Percentiles rank a stretch among this genome's conserved stretches.
These are phyloP conservation scores for Urocynchramus pylzowi DNA, from an alignment of 2,113 vertebrate species.

Conservation along the genomic window DNA sequence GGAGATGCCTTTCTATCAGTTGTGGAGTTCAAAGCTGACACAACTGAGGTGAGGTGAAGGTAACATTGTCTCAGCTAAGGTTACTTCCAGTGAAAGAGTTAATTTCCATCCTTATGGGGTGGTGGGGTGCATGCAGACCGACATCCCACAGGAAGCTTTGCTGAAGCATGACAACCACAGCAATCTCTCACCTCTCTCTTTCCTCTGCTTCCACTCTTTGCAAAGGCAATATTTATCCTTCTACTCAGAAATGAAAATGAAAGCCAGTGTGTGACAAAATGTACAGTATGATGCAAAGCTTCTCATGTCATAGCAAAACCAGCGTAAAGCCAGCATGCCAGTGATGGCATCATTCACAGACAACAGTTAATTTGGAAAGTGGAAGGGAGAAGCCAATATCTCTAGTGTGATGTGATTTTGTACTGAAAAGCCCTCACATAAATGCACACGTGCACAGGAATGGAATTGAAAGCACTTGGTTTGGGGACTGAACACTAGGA, in stretches of 20 bases:
- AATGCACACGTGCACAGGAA: background rate
- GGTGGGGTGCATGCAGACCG: background rate
- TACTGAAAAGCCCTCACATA: background rate
- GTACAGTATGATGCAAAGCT: constrained; percentile 8
- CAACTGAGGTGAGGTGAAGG: background rate
- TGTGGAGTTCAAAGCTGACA: background rate
- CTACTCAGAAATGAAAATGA: constrained; percentile 64
- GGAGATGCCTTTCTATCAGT: background rate
- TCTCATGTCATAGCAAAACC: constrained; percentile 33
- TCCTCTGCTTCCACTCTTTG: background rate
- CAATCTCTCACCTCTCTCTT: background rate
- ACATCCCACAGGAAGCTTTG: rapidly evolving
- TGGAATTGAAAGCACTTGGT: background rate
- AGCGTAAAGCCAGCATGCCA: constrained; percentile 36
- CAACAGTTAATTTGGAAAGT: constrained; percentile 33
- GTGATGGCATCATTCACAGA: constrained; percentile 32
- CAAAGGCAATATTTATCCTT: constrained; percentile 67
- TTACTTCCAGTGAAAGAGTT: background rate
- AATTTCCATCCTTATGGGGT: background rate
- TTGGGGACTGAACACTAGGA: background rate
- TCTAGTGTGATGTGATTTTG: constrained; percentile 6
- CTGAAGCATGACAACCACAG: background rate
- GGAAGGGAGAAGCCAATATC: constrained; percentile 47
- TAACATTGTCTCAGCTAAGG: background rate
- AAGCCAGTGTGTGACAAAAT: constrained; percentile 48